A percentile compares a stretch with the other conserved stretches of the same genome.
Evolutionary conservation across 2,797 vertebrate species (phyloP).

Genomic region (Kryptopterus vitreolus): DNA sequence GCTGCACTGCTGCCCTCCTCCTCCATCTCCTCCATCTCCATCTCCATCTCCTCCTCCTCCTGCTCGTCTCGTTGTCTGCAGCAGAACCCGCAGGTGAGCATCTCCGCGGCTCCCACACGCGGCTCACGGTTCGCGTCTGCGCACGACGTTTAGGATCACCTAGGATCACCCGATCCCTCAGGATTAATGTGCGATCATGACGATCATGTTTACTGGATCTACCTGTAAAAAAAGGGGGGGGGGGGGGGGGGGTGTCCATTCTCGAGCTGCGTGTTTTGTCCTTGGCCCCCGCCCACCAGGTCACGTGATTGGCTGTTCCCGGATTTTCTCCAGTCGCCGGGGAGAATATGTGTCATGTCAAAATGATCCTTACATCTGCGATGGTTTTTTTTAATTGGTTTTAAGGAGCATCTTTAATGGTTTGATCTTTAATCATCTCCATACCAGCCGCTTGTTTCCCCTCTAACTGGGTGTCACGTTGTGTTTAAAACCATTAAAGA

Average conservation of each 20-base stretch:
- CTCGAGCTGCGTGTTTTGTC: background rate
- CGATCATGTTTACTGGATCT: no score
- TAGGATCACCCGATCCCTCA: background rate
- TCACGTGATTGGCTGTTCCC: slow-evolving; percentile 16
- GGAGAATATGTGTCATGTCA: slow-evolving; percentile 24
- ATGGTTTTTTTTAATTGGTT: no score
- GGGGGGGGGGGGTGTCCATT: no score
- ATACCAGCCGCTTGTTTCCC: no score
- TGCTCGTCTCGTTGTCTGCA: background rate
- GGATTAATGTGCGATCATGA: background rate
- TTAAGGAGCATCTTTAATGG: no score
- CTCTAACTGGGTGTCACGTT: no score
- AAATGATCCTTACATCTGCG: no score
- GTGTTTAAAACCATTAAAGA: no score
- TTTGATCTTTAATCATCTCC: no score
- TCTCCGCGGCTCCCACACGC: background rate
- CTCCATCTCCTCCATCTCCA: no score
- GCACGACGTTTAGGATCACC: background rate
- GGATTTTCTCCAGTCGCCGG: slow-evolving; percentile 15
- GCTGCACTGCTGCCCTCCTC: background rate
- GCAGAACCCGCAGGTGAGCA: slow-evolving; percentile 28
- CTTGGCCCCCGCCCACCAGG: background rate
- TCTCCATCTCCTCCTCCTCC: no score
- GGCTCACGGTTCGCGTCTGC: background rate
- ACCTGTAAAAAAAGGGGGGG: no score